These are phyloP conservation scores for Gymnocheta viridis DNA, from an alignment of 2,888 invertebrate genomes.

Conservation along the genomic window DNA sequence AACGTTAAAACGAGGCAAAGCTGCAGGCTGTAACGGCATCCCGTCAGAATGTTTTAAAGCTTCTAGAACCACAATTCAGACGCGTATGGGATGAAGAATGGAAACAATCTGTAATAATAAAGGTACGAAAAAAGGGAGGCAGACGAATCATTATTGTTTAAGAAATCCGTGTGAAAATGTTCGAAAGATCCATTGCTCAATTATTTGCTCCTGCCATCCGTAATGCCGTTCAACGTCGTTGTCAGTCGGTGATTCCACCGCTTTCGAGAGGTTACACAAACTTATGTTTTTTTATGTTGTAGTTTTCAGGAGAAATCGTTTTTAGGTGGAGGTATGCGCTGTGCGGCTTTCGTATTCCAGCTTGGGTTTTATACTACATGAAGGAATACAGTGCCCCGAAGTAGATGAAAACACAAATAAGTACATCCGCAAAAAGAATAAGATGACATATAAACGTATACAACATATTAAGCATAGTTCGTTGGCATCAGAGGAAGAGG, in stretches of 20 bases:
- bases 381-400: conserved; percentile 78
- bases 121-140: too few species aligned
- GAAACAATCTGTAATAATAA: too few species aligned
- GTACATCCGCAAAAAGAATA: neutral
- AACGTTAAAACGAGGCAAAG: too few species aligned
- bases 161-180: conserved; percentile 75
- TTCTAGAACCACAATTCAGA: too few species aligned
- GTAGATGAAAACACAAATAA: conserved; percentile 71
- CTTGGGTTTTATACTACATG: conserved; percentile 80
- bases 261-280: conserved; percentile 70
- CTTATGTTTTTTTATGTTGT: conserved; percentile 6
- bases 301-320: conserved; percentile 78
- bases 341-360: conserved; percentile 77
- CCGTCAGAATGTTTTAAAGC: too few species aligned
- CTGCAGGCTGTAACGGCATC: too few species aligned
- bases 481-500: too few species aligned
- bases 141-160: neutral
- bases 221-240: conserved; percentile 77
- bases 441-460: too few species aligned
- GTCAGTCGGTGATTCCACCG: conserved; percentile 79
- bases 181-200: conserved; percentile 77
- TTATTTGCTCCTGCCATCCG: conserved; percentile 79
- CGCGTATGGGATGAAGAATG: too few species aligned
- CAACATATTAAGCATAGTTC: too few species aligned
- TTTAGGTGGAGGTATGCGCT: conserved; percentile 79